These are phyloP conservation scores for Epizoanthus ramosus DNA, from an alignment of 92 coral and sea anemone species.

Conservation along the genomic window DNA sequence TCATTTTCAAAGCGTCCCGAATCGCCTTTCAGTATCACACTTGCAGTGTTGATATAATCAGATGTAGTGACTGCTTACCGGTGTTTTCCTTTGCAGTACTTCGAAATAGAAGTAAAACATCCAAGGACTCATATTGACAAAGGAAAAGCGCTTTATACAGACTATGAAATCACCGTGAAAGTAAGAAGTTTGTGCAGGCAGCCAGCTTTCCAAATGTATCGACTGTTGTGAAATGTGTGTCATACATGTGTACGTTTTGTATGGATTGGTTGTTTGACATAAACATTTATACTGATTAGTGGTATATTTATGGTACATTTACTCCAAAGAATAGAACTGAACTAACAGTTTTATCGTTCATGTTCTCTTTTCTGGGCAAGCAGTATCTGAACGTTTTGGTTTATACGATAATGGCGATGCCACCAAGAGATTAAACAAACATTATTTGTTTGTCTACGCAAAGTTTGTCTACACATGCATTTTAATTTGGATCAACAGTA, in stretches of 20 bases:
- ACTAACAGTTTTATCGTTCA: too few species aligned
- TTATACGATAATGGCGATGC: too few species aligned
- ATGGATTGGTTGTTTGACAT: neutral
- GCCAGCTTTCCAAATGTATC: neutral
- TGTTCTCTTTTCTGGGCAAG: too few species aligned
- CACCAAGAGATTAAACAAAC: too few species aligned
- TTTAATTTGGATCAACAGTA: too few species aligned
- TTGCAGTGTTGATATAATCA: neutral
- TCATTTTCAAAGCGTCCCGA: neutral
- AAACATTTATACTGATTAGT: too few species aligned
- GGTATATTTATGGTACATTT: too few species aligned
- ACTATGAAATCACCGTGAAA: constrained; percentile 80
- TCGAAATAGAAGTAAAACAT: constrained; percentile 77
- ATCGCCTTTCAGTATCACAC: too few species aligned
- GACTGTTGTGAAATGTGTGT: neutral
- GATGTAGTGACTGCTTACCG: neutral
- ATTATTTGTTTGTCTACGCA: too few species aligned
- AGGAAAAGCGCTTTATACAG: constrained; percentile 81
- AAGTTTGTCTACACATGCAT: too few species aligned
- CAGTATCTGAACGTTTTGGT: too few species aligned
- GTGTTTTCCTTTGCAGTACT: constrained; percentile 50
- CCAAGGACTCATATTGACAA: constrained; percentile 84
- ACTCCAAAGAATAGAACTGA: too few species aligned
- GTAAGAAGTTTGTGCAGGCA: constrained; percentile 37
- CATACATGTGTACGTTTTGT: constrained; percentile 1